Evolutionary conservation across 1,140 invertebrate genomes (phyloP).

Genomic region (Formica exsecta): DNA sequence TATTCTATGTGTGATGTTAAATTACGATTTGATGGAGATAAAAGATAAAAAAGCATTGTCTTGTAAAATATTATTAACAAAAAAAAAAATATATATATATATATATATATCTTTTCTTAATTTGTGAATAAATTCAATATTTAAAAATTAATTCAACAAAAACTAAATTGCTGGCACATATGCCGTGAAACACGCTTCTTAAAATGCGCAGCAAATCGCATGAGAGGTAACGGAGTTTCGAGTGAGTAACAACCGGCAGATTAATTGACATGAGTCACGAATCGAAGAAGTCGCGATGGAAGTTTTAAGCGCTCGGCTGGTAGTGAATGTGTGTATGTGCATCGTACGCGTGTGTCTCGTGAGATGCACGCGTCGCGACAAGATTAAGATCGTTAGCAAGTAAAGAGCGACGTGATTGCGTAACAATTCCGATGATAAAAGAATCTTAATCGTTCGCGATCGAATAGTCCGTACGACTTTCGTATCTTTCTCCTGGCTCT

Average conservation of each 20-base stretch:
- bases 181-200: constrained; percentile 10
- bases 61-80: too few species aligned
- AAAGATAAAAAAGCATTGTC: too few species aligned
- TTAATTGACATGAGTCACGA: constrained; percentile 78
- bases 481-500: background rate
- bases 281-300: constrained; percentile 60
- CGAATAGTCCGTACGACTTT: constrained; percentile 1
- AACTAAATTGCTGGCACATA: background rate
- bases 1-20: too few species aligned
- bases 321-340: constrained; percentile 23
- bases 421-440: constrained; percentile 12
- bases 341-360: background rate
- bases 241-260: constrained; percentile 75
- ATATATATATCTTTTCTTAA: background rate
- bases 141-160: background rate
- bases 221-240: constrained; percentile 66
- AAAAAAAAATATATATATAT: too few species aligned
- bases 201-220: constrained; percentile 51
- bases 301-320: constrained; percentile 52
- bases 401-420: constrained; percentile 1
- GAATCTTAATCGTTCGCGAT: background rate
- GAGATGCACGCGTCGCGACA: background rate
- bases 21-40: too few species aligned
- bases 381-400: constrained; percentile 14
- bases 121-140: background rate